Evolutionary conservation across 2,888 invertebrate species (phyloP).

Genomic region (Pristionchus japonicus): DNA sequence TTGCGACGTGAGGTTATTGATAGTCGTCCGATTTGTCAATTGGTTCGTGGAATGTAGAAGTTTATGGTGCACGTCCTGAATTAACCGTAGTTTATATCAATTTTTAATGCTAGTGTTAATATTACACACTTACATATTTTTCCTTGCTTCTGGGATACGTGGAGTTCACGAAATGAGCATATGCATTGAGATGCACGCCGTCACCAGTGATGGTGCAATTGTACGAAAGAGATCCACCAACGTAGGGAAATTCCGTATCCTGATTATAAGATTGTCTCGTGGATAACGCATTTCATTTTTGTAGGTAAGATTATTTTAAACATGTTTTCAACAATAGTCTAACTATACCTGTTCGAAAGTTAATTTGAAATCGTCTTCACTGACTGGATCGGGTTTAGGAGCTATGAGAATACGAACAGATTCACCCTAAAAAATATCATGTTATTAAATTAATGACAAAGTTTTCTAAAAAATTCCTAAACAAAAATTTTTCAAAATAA

Average conservation of each 20-base stretch:
- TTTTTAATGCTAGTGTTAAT: neutral
- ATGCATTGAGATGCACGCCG: neutral
- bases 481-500: neutral
- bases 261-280: neutral
- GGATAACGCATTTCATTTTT: too few relatives aligned
- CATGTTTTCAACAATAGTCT: too few relatives aligned
- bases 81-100: neutral
- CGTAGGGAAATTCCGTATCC: constrained; percentile 37
- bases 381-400: neutral
- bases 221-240: constrained; percentile 1
- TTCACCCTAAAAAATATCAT: neutral
- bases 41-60: neutral
- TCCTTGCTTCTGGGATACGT: constrained; percentile 17
- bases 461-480: neutral
- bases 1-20: constrained; percentile 6
- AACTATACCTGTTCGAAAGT: neutral
- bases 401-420: neutral
- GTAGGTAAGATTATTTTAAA: too few relatives aligned
- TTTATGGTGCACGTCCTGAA: constrained; percentile 12
- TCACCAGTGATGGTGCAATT: neutral
- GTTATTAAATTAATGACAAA: neutral
- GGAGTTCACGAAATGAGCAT: neutral
- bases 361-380: neutral
- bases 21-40: neutral
- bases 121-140: neutral